Base-by-base conservation (phyloP, 2,888 invertebrate species). In the Mystacides longicornis region DNA sequence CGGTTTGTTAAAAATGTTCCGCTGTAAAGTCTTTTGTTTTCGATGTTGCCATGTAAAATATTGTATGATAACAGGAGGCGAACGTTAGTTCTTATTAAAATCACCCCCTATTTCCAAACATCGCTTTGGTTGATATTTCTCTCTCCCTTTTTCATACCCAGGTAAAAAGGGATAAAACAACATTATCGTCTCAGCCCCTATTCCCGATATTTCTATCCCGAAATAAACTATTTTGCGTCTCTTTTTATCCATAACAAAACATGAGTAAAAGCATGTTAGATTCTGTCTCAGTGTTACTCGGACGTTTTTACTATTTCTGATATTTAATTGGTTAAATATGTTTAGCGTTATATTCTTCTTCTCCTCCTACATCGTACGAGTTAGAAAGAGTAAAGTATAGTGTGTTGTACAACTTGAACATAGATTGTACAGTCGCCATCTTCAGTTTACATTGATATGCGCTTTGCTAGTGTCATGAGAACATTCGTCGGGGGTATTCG, bases 311-410 rank as follows among this genome's bases (percentile, higher is more conserved):
- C 4, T 37, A 14, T 37, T 37, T 37, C n/a, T 45, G 16, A 49
- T 49, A 42, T 56, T 49, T 56, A 56, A 56, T 56, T 56, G 56
- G 52, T 47, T 49, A 53, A 56, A 56, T 56, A 56, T 56, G 56
- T 50, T 56, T 47, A 49, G 31, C 48, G 56, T 52, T 52, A 56
- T 37, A 50, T 56, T 53, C 53, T 53, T 56, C 53, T 53, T 31
- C 42, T 49, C 43, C 16, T 45, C 23, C 21, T 27, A 19, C 37
- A 49, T 42, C 11, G 21, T 23, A 22, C 23, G 27, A 42, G 54
- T 22, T n/a, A 43, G 49, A 54, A 19, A 54, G 54, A 27, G 50
- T 45, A 33, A 50, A 48, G 21, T 23, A 49, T 49, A 50, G 14
- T n/a, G 31, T 23, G 42, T 23, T 19, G 23, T 18, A 21, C 42